phyloP scores from a whole-genome alignment of 2,888 invertebrate species.

The Steromphala cineraria region DNA sequence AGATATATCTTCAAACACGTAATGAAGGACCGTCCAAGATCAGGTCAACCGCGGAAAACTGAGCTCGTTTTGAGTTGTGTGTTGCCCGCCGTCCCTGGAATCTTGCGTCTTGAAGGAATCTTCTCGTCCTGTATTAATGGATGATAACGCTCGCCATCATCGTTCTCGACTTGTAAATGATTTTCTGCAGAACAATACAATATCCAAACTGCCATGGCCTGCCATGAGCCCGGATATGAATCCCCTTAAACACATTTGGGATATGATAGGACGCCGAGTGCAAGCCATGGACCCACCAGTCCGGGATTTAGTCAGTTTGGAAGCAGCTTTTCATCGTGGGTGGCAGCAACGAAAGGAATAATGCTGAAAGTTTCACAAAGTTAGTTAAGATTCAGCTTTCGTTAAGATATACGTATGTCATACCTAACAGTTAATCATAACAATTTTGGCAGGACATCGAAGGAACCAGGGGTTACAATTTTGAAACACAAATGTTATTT shows the following conservation, averaged over 20 bases:
- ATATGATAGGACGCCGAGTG: neutral
- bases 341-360: no score
- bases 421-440: no score
- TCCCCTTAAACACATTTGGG: conserved; percentile 1
- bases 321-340: neutral
- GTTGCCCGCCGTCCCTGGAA: neutral
- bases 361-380: no score
- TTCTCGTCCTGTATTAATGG: neutral
- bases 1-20: no score
- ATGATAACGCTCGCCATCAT: neutral
- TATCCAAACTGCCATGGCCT: neutral
- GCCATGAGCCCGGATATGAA: conserved; percentile 6
- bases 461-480: no score
- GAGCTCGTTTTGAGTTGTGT: neutral
- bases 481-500: no score
- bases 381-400: no score
- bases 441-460: no score
- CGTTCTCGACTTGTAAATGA: neutral
- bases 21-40: neutral
- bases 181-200: no score
- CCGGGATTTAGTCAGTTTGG: neutral
- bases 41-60: neutral
- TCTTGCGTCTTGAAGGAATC: neutral
- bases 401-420: no score
- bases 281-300: neutral